Percentiles rank a stretch among this genome's conserved stretches.
Evolutionary conservation across 2,888 invertebrate species (phyloP).

Genomic region (Gisinianus flammeolus): DNA sequence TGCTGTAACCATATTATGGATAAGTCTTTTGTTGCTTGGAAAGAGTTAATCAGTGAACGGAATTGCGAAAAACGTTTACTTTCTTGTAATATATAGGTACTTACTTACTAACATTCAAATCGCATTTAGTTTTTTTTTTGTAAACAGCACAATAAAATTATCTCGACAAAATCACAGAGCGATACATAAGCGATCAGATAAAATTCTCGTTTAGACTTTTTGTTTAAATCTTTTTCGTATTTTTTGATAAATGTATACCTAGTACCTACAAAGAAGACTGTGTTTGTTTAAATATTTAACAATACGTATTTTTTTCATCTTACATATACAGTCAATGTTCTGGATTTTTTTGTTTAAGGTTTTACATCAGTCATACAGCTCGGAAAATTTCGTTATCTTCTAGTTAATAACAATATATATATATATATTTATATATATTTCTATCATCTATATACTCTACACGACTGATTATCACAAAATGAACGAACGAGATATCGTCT

Average conservation of each 20-base stretch:
- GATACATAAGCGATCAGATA: background rate
- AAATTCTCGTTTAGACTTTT: background rate
- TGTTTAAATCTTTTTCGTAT: background rate
- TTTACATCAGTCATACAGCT: too few species aligned
- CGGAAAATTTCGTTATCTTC: background rate
- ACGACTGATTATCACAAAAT: constrained; percentile 9
- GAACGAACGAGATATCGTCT: background rate
- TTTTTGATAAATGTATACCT: background rate
- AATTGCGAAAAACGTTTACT: too few species aligned
- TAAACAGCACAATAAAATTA: background rate
- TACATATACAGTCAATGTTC: too few species aligned
- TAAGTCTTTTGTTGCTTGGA: too few species aligned
- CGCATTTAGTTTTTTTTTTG: background rate
- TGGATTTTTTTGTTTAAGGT: too few species aligned
- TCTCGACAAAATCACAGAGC: background rate
- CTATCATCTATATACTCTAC: too few species aligned
- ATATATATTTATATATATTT: too few species aligned
- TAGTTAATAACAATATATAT: background rate
- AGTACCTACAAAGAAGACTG: too few species aligned
- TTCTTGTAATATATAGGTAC: background rate
- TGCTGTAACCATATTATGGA: too few species aligned
- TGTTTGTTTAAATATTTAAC: too few species aligned
- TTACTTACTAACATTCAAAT: background rate
- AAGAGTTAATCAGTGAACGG: too few species aligned
- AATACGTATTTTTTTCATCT: too few species aligned